phyloP scores from a whole-genome alignment of 1,140 invertebrate species.

The Tetramorium alpestre region DNA sequence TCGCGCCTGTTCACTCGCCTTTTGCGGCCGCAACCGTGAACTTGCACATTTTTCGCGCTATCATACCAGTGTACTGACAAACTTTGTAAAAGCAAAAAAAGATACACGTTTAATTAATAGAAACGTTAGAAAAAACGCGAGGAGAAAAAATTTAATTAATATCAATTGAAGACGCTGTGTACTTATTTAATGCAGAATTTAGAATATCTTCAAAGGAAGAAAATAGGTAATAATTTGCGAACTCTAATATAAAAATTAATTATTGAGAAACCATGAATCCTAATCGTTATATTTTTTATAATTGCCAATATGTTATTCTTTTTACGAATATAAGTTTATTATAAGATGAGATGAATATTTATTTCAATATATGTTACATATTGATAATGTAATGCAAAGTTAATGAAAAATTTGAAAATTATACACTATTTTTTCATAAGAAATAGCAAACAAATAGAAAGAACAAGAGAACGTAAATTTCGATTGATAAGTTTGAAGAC shows the following conservation, averaged over 20 bases:
- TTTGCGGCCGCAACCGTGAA: slow-evolving; percentile 9
- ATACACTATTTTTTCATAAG: neutral
- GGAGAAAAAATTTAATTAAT: neutral
- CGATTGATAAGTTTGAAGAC: neutral
- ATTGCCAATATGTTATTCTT: neutral
- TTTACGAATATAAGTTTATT: neutral
- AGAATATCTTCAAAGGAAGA: neutral
- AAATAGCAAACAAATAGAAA: neutral
- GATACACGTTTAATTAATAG: neutral
- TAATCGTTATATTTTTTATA: neutral
- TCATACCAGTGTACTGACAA: neutral
- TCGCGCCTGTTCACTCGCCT: neutral
- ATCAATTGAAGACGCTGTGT: too few relatives aligned
- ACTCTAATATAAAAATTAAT: neutral
- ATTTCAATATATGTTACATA: neutral
- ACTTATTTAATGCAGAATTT: neutral
- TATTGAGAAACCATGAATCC: neutral
- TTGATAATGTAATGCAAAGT: neutral
- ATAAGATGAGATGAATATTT: neutral
- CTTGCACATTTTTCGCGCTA: slow-evolving; percentile 20
- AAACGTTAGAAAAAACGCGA: neutral
- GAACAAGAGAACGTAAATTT: neutral
- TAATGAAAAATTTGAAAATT: neutral
- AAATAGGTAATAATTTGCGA: neutral
- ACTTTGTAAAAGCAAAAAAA: neutral